Percentiles rank a stretch among this genome's conserved stretches.
Evolutionary conservation across 2,888 invertebrate species (phyloP).

Genomic region (Danaus chrysippus): DNA sequence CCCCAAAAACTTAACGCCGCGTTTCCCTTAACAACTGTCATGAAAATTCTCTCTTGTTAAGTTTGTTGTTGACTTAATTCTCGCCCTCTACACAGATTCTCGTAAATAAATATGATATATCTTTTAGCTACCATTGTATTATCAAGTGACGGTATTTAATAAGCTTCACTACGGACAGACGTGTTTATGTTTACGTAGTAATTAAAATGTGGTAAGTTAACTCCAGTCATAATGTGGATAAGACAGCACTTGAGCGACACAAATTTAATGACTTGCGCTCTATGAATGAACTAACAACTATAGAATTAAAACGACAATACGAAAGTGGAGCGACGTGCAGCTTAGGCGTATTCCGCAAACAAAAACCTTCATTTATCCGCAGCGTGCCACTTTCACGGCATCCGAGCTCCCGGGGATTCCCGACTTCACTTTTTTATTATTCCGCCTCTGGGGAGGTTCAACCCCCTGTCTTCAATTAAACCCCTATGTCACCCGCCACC

Average conservation of each 20-base stretch:
- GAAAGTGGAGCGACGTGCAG: constrained; percentile 68
- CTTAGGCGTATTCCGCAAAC: constrained; percentile 74
- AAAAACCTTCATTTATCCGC: constrained; percentile 76
- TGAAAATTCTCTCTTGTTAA: constrained; percentile 61
- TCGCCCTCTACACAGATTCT: constrained; percentile 57
- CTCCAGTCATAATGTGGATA: constrained; percentile 37
- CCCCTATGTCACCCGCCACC: constrained; percentile 70
- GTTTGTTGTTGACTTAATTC: constrained; percentile 72
- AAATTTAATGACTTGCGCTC: constrained; percentile 58
- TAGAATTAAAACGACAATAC: constrained; percentile 72
- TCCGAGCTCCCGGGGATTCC: constrained; percentile 73
- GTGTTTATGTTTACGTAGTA: constrained; percentile 14
- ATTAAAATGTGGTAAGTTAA: constrained; percentile 29
- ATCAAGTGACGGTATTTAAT: constrained; percentile 29
- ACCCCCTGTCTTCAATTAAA: constrained; percentile 73
- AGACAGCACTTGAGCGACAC: constrained; percentile 37
- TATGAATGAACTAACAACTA: constrained; percentile 70
- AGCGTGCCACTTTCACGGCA: constrained; percentile 77
- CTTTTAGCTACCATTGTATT: constrained; percentile 33
- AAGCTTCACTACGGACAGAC: constrained; percentile 23
- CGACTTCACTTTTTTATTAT: constrained; percentile 73
- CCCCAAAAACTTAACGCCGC: constrained; percentile 41
- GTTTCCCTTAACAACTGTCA: constrained; percentile 42
- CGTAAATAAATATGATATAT: constrained; percentile 61
- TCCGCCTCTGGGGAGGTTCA: constrained; percentile 50